Conservation (phyloP, 2,888 invertebrate genomes). For the Tholera decimalis region DNA sequence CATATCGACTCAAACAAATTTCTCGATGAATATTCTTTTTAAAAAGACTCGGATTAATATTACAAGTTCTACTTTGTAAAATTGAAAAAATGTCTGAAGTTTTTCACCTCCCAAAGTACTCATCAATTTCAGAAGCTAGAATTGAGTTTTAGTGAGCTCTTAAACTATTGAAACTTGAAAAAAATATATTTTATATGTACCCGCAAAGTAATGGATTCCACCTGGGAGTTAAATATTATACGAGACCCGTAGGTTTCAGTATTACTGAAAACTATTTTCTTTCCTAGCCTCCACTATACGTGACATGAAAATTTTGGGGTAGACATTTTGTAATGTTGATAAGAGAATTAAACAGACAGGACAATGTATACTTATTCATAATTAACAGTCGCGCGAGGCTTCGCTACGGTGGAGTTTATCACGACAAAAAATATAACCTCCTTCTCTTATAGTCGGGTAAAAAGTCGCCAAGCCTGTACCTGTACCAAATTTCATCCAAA, state of each 20-base stretch:
- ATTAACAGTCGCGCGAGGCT: too few relatives aligned
- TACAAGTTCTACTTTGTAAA: too few relatives aligned
- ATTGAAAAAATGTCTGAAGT: too few relatives aligned
- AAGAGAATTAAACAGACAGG: constrained; percentile 4
- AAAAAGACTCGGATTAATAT: too few relatives aligned
- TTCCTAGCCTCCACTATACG: constrained; percentile 25
- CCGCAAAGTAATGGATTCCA: constrained; percentile 28
- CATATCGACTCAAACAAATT: too few relatives aligned
- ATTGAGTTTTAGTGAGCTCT: neutral
- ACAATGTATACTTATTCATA: neutral
- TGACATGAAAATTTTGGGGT: constrained; percentile 36
- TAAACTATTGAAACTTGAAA: constrained; percentile 8
- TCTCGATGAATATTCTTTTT: too few relatives aligned
- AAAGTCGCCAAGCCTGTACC: too few relatives aligned
- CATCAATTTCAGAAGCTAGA: constrained; percentile 13
- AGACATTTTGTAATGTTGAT: constrained; percentile 10
- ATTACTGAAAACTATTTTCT: constrained; percentile 45
- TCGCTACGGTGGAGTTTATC: too few relatives aligned
- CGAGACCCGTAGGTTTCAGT: constrained; percentile 18
- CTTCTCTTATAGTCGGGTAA: too few relatives aligned
- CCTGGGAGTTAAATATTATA: constrained; percentile 24
- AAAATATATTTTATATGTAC: constrained; percentile 12
- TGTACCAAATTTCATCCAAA: too few relatives aligned
- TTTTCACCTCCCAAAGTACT: neutral
- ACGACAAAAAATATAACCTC: too few relatives aligned